phyloP scores from a whole-genome alignment of 2,113 vertebrate species.

The Bettongia penicillata region DNA sequence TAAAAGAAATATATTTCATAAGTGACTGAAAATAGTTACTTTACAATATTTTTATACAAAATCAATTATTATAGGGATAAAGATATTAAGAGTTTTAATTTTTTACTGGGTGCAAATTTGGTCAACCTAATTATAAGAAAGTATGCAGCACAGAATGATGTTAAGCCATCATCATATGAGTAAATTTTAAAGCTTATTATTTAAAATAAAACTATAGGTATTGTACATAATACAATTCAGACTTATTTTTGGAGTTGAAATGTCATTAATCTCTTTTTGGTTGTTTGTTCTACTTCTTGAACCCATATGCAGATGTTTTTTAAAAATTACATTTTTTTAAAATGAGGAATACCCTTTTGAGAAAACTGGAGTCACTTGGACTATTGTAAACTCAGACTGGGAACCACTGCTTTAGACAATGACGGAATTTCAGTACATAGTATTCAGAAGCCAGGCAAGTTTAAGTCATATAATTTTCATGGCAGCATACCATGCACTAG shows the following conservation, averaged over 20 bases:
- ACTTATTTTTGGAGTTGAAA: background rate
- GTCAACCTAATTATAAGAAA: slow-evolving; percentile 15
- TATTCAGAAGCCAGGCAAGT: background rate
- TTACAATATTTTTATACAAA: slow-evolving; percentile 14
- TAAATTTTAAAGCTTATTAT: slow-evolving; percentile 24
- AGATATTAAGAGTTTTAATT: background rate
- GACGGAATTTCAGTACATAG: background rate
- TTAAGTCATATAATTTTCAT: background rate
- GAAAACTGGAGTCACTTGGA: background rate
- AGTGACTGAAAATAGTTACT: background rate
- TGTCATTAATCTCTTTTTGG: slow-evolving; percentile 18
- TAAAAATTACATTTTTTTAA: slow-evolving; percentile 14
- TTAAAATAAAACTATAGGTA: slow-evolving; percentile 36
- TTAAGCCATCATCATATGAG: background rate
- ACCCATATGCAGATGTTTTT: background rate
- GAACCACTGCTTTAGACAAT: slow-evolving; percentile 3
- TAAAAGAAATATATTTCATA: background rate
- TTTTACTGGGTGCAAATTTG: background rate
- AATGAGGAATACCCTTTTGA: background rate
- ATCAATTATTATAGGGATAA: background rate
- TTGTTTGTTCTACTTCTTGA: background rate
- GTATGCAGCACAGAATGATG: background rate
- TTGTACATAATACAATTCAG: background rate
- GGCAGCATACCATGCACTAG: slow-evolving; percentile 5
- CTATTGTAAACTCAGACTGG: background rate